These are phyloP conservation scores for Penaeus indicus DNA, from an alignment of 1,140 invertebrate species.

Conservation along the genomic window DNA sequence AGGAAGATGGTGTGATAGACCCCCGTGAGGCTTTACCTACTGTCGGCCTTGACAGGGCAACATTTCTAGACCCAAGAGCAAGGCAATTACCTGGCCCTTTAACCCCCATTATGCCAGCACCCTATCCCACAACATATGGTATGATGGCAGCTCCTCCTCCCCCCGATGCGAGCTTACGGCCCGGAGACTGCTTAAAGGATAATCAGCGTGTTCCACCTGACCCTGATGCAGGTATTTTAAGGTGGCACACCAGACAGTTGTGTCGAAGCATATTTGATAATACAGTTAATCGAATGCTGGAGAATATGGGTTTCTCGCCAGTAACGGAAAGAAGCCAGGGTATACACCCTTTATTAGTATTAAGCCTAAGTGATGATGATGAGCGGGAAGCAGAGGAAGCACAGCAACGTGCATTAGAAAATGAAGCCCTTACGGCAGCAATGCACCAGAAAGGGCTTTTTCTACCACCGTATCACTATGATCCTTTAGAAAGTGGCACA, in stretches of 20 bases:
- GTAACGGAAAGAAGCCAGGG: slow-evolving; percentile 59
- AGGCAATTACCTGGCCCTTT: slow-evolving; percentile 42
- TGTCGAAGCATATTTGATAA: slow-evolving; percentile 63
- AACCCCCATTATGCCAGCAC: slow-evolving; percentile 58
- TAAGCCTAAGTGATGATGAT: slow-evolving; percentile 64
- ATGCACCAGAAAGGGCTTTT: slow-evolving; percentile 61
- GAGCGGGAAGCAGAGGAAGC: slow-evolving; percentile 61
- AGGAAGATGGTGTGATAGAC: slow-evolving; percentile 44
- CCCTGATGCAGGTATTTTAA: slow-evolving; percentile 56
- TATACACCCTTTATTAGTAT: slow-evolving; percentile 62
- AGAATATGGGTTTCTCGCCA: slow-evolving; percentile 66
- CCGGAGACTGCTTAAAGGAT: slow-evolving; percentile 44
- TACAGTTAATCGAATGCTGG: slow-evolving; percentile 64
- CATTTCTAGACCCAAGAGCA: slow-evolving; percentile 53
- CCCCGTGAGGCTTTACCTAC: slow-evolving; percentile 29
- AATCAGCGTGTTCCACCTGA: slow-evolving; percentile 40
- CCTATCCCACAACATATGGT: slow-evolving; percentile 49
- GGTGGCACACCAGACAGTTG: slow-evolving; percentile 60
- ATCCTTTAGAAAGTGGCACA: slow-evolving; percentile 60
- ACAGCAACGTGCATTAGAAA: slow-evolving; percentile 56
- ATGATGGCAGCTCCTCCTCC: slow-evolving; percentile 60
- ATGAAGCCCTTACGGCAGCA: slow-evolving; percentile 58
- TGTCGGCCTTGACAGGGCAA: slow-evolving; percentile 30
- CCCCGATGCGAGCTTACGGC: slow-evolving; percentile 34
- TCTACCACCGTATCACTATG: slow-evolving; percentile 59